Evolutionary conservation across 2,113 vertebrate genomes (phyloP).

Genomic region (Desmodus rotundus): DNA sequence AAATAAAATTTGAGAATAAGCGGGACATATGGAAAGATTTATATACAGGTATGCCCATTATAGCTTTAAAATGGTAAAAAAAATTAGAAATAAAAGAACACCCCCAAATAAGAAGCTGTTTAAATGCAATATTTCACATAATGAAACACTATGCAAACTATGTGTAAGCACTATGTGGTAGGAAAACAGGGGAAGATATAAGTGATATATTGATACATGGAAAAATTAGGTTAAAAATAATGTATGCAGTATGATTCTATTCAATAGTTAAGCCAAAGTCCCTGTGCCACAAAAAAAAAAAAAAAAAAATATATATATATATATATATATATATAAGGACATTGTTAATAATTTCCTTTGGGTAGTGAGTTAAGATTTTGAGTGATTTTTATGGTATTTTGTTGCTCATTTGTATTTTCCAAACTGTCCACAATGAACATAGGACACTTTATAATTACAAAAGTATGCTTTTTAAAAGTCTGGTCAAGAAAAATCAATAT

Average conservation of each 20-base stretch:
- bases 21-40: background rate
- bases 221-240: conserved; percentile 25
- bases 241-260: background rate
- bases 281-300: background rate
- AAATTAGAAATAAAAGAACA: background rate
- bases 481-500: background rate
- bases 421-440: background rate
- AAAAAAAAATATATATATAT: too few relatives aligned
- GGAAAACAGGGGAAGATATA: background rate
- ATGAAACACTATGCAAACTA: background rate
- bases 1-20: conserved; percentile 1
- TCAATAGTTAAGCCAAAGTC: background rate
- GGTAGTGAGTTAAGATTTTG: background rate
- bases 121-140: background rate
- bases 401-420: background rate
- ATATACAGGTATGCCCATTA: background rate
- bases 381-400: background rate
- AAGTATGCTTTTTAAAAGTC: background rate
- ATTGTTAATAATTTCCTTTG: conserved; percentile 1
- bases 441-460: conserved; percentile 23
- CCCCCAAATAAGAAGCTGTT: background rate
- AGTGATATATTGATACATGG: background rate
- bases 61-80: background rate
- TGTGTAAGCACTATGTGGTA: background rate
- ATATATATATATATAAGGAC: background rate